Conservation (phyloP, 2,888 invertebrate genomes). For the Stramonita haemastoma region DNA sequence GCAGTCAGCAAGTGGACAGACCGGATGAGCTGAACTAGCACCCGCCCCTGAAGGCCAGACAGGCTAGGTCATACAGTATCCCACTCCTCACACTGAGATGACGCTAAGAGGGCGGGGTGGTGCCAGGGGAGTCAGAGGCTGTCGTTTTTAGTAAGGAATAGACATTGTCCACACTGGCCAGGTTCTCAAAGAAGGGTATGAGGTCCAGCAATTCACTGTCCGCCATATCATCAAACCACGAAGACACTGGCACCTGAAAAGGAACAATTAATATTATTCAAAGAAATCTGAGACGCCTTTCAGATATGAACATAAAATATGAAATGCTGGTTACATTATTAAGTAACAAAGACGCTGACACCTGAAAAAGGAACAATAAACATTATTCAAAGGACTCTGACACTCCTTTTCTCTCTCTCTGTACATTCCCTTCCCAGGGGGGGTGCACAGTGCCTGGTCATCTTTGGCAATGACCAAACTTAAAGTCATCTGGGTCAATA, state of each 20-base stretch:
- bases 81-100: too few relatives aligned
- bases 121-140: conserved; percentile 47
- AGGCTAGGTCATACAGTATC: not conserved
- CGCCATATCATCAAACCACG: conserved; percentile 99
- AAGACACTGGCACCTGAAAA: conserved; percentile 93
- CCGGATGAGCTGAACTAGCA: not conserved
- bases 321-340: too few relatives aligned
- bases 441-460: too few relatives aligned
- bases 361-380: not conserved
- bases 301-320: too few relatives aligned
- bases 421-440: too few relatives aligned
- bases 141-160: conserved; percentile 78
- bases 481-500: too few relatives aligned
- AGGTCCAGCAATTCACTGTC: conserved; percentile 97
- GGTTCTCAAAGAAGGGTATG: conserved; percentile 97
- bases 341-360: not conserved
- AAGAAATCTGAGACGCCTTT: too few relatives aligned
- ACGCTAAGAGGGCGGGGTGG: conserved; percentile 52
- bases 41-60: not conserved
- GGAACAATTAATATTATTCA: not conserved
- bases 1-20: not conserved
- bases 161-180: conserved; percentile 97
- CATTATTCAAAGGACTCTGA: too few relatives aligned
- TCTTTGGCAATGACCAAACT: too few relatives aligned
- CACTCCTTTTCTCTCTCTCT: too few relatives aligned